Conservation (phyloP, 1,140 invertebrate genomes). For the Centruroides sculpturatus region DNA sequence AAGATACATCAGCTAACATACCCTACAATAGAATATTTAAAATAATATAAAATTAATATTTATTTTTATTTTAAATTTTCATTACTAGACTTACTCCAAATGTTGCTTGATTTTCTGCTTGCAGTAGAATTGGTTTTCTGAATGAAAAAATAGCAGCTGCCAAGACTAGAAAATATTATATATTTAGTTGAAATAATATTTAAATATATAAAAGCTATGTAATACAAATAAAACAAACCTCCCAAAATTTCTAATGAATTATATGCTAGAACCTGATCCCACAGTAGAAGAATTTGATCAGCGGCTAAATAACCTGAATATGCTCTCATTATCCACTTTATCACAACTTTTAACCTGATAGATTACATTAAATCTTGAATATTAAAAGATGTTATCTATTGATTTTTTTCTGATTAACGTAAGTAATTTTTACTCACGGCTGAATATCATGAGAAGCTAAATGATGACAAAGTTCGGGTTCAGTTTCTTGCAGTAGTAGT, state of each 20-base stretch:
- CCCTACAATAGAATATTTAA: constrained; percentile 38
- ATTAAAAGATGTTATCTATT: background rate
- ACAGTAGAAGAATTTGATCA: constrained; percentile 76
- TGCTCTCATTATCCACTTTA: constrained; percentile 89
- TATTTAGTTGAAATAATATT: background rate
- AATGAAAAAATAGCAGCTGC: constrained; percentile 82
- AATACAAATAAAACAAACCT: background rate
- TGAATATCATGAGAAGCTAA: constrained; percentile 72
- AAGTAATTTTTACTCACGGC: constrained; percentile 51
- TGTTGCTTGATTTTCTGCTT: constrained; percentile 65
- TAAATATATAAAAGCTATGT: background rate
- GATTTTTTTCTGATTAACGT: background rate
- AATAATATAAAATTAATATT: background rate
- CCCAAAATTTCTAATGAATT: constrained; percentile 80
- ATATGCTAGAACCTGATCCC: constrained; percentile 82
- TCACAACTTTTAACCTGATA: constrained; percentile 64
- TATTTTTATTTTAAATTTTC: background rate
- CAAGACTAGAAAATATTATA: constrained; percentile 35
- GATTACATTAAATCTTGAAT: background rate
- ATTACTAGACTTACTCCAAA: constrained; percentile 45
- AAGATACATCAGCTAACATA: constrained; percentile 76
- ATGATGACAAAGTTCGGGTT: constrained; percentile 78
- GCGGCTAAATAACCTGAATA: constrained; percentile 86
- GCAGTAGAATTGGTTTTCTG: constrained; percentile 77
- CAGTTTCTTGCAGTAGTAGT: constrained; percentile 73